Evolutionary conservation across 2,888 invertebrate species (phyloP), one percentile per base, ranked within the genome.

Genomic region (Melieria picta): DNA sequence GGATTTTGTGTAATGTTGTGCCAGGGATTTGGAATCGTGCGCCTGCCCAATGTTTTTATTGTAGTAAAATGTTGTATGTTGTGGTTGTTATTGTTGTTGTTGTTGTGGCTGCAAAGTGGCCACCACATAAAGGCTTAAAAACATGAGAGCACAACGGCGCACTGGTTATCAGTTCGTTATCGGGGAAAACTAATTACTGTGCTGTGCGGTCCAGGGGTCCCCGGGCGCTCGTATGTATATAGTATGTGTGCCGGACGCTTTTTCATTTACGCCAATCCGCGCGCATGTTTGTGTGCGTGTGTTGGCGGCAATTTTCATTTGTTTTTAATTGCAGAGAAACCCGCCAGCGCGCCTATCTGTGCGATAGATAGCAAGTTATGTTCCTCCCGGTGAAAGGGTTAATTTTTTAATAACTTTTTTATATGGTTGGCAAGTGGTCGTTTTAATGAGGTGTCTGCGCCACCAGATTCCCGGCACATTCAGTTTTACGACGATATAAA

Each of bases 111-210:
- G 46, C 46, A 61, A 67, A 61, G 30, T 30, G 60, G 67, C 67
- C 60, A 61, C 30, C 50, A 61, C 60, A 60, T 61, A 50, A 50
- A 67, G 67, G 67, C 60, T 67, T 60, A 61, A 60, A 67, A 67
- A 61, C 60, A 67, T 67, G 67, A 67, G 52, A 43, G 67, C 60
- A 61, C 50, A 1, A 30, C 2, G 16, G 57, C 67, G 67, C 60
- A 61, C 43, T 52, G 79, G 79, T 80, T 83, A 84, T 84, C 84
- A 80, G 76, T 72, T 77, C 81, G 80, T 83, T 83, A 83, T 83
- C 82, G 73, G 75, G 76, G 77, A 79, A 80, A 77, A 80, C 85
- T 85, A 84, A 85, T 84, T 85, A 84, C 83, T 82, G 79, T 78
- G 78, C 76, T 77, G 78, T 76, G 79, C 70, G 69, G 75, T 76